Base-by-base conservation (phyloP, 2,888 invertebrate species). In the Trisateles emortualis region DNA sequence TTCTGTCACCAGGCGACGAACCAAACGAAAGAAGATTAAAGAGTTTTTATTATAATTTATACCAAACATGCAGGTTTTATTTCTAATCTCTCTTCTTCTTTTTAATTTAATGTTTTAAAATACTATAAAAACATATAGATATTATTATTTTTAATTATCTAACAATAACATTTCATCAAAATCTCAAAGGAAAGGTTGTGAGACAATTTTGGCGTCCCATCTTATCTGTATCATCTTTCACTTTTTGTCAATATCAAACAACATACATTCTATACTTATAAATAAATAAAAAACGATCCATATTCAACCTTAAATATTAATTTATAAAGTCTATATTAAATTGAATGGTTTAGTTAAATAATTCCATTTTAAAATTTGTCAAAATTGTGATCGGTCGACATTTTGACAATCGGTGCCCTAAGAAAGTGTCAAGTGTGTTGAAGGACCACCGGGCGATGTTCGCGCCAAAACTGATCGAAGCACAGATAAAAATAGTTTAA, bases 381-480 rank as follows among this genome's bases (percentile, higher is more conserved):
- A 24, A 53, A 63, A 52, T 38, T 19, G 76, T 85, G 89, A 89
- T 86, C 76, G 87, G 84, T 81, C 80, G 89, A 90, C 91, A 87
- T 87, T 88, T 90, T 90, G 90, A 90, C 90, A 90, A 89, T 87
- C 84, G 78, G 82, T 82, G 79, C 79, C 70, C 68, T 76, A 76
- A 71, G 84, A 85, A 89, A 88, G 87, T 89, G 90, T 88, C 90
- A 87, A 80, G 65, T 64, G 57, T 52, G 68, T 72, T 76, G 82
- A 84, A n/a, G 67, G 91, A 91, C 91, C 91, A 91, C 91, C 91
- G 72, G 68, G 86, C 67, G 59, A 63, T 62, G 79, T 78, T 78
- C 78, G 79, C 79, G 72, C 71, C 66, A 64, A 63, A 64, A 67
- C 56, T 72, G 87, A 86, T 86, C 73, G 64, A 63, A 64, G 55